Evolutionary conservation across 2,113 vertebrate genomes (phyloP).

Genomic region (Todiramphus chloris): DNA sequence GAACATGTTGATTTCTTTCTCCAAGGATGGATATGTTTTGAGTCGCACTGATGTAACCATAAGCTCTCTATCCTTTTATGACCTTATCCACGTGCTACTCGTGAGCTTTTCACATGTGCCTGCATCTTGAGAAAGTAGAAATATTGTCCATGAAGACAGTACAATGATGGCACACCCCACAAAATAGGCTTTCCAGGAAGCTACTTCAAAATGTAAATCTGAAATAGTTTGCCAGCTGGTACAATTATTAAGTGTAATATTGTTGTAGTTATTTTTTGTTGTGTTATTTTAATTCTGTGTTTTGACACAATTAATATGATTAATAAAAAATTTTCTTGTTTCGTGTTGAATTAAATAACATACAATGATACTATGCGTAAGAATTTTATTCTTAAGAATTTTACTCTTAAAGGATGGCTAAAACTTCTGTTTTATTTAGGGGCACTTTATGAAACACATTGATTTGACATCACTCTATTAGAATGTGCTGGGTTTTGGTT

Average conservation of each 20-base stretch:
- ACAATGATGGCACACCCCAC: background rate
- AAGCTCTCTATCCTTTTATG: background rate
- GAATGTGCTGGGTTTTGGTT: background rate
- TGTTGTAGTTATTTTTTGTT: no score
- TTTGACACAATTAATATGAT: background rate
- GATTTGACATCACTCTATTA: background rate
- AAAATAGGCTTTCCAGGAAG: background rate
- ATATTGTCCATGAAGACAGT: background rate
- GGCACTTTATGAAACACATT: background rate
- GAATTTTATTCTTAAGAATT: background rate
- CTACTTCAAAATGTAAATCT: background rate
- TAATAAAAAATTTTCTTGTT: background rate
- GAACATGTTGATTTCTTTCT: background rate
- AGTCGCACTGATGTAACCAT: background rate
- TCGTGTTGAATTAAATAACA: background rate
- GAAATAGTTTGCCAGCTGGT: background rate
- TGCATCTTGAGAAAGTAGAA: background rate
- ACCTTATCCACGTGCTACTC: background rate
- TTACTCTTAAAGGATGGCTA: background rate
- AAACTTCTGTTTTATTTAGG: background rate
- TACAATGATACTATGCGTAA: background rate
- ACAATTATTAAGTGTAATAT: background rate
- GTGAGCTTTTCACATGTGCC: background rate
- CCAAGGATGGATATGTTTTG: rapidly evolving
- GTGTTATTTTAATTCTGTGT: background rate